Evolutionary conservation across 2,113 vertebrate species (phyloP), one percentile per base, ranked within the genome.

Genomic region (Peromyscus californicus): DNA sequence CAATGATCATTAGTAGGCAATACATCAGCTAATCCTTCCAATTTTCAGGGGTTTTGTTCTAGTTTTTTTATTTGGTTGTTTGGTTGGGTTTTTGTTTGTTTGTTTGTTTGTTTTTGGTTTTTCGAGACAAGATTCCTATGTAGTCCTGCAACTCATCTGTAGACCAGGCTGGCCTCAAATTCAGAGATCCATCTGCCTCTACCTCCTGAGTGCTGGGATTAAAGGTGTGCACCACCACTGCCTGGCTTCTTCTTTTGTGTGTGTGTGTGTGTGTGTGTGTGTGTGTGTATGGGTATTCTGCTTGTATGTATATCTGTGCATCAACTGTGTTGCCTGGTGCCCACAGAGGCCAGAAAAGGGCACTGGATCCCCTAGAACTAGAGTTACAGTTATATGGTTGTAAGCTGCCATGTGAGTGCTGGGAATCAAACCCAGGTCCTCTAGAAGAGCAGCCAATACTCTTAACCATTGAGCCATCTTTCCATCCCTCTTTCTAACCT

Each of bases 1-100:
- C 22, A 87, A 83, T 92, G 91, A 31, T 96, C 63, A 75, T 93
- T 48, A 85, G 42, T 11, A 82, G 51, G 10, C 33, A n/a, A 59
- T 21, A 79, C 22, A 83, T 80, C 15, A 84, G 78, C 65, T 76
- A 74, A 87, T 90, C 93, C 70, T 93, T 21, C 39, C 24, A 78
- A 94, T 78, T 93, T 89, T 61, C 65, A 96, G 89, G 17, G 19
- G 31, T 24, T 45, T 61, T 54, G 54, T 54, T 26, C 33, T 69
- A 13, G 13, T 0, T 7, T 39, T 39, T n/a, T 24, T 17, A 1
- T 26, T 84, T 26, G 5, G 61, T 61, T 84, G 4, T 7, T 51
- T 85, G 48, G 48, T 78, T 79, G 48, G 48, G 48, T 39, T 2
- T 54, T n/a, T 88, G 9, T 3, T 54, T 39, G 5, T 54, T n/a